Conservation (phyloP, 2,888 invertebrate genomes). For the Cabera pusaria region DNA sequence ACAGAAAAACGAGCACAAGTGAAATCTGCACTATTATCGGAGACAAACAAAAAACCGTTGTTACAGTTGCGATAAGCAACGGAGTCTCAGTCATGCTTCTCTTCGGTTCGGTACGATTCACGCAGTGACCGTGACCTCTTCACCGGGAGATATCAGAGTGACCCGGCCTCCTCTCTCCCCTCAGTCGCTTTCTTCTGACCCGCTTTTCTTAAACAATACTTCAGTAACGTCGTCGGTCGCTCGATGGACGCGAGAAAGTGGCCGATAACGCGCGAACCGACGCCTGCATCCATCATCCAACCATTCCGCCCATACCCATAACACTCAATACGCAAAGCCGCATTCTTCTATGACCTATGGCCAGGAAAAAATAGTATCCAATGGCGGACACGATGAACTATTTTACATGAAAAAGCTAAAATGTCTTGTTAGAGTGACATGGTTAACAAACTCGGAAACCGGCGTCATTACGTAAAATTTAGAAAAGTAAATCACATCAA, state of each 20-base stretch:
- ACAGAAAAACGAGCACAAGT: slow-evolving; percentile 56
- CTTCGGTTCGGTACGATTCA: slow-evolving; percentile 56
- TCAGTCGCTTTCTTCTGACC: slow-evolving; percentile 80
- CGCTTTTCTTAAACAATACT: slow-evolving; percentile 82
- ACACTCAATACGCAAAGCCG: slow-evolving; percentile 35
- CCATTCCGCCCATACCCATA: slow-evolving; percentile 48
- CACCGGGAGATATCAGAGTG: slow-evolving; percentile 71
- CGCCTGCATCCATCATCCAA: too few relatives aligned
- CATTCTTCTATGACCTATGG: slow-evolving; percentile 44
- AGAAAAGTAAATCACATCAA: slow-evolving; percentile 30
- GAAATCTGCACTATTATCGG: slow-evolving; percentile 66
- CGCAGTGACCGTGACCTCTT: slow-evolving; percentile 76
- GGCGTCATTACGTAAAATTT: slow-evolving; percentile 29
- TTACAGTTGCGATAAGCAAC: slow-evolving; percentile 55
- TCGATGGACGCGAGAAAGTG: slow-evolving; percentile 69
- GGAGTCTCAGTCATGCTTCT: slow-evolving; percentile 41
- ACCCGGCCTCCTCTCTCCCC: slow-evolving; percentile 63
- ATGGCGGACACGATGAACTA: slow-evolving; percentile 47
- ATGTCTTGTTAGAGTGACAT: too few relatives aligned
- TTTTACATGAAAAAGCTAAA: slow-evolving; percentile 35
- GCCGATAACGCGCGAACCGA: slow-evolving; percentile 58
- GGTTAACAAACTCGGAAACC: slow-evolving; percentile 32
- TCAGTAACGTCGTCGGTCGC: slow-evolving; percentile 59
- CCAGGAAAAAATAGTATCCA: slow-evolving; percentile 45
- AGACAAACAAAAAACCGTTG: slow-evolving; percentile 53